These are phyloP conservation scores for Erythrolamprus reginae DNA, from an alignment of 2,113 vertebrate genomes.

Conservation along the genomic window DNA sequence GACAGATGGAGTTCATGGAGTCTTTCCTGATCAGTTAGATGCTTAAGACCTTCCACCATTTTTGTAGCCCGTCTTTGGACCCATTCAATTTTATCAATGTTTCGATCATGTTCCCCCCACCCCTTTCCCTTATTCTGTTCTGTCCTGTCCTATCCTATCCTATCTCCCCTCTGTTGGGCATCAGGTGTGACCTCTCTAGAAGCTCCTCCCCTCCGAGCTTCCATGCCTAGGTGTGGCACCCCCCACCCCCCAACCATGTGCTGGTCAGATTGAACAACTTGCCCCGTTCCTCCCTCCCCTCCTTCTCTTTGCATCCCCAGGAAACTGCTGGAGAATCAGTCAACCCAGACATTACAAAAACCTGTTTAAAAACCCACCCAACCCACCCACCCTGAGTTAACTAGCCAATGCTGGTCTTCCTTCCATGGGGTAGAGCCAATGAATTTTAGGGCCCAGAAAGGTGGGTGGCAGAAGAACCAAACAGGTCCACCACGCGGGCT, in stretches of 20 bases:
- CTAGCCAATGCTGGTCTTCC: neutral
- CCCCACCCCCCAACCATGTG: accelerated
- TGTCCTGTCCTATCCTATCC: too few species aligned
- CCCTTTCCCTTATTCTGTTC: too few species aligned
- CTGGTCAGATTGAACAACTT: neutral
- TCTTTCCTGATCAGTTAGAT: too few species aligned
- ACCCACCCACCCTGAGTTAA: accelerated
- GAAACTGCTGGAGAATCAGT: neutral
- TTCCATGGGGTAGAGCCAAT: neutral
- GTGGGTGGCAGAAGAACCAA: neutral
- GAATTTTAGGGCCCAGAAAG: neutral
- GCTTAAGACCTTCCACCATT: too few species aligned
- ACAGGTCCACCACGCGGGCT: neutral
- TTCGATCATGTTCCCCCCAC: too few species aligned
- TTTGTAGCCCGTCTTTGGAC: too few species aligned
- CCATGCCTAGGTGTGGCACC: neutral
- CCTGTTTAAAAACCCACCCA: neutral
- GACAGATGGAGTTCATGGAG: too few species aligned
- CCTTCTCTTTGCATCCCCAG: neutral
- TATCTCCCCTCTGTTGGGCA: too few species aligned
- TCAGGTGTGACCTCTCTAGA: neutral
- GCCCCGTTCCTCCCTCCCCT: neutral
- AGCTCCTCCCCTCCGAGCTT: neutral
- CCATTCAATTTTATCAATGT: too few species aligned
- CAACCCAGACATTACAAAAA: neutral